phyloP scores from a whole-genome alignment of 2,113 vertebrate genomes.

The Sander lucioperca region DNA sequence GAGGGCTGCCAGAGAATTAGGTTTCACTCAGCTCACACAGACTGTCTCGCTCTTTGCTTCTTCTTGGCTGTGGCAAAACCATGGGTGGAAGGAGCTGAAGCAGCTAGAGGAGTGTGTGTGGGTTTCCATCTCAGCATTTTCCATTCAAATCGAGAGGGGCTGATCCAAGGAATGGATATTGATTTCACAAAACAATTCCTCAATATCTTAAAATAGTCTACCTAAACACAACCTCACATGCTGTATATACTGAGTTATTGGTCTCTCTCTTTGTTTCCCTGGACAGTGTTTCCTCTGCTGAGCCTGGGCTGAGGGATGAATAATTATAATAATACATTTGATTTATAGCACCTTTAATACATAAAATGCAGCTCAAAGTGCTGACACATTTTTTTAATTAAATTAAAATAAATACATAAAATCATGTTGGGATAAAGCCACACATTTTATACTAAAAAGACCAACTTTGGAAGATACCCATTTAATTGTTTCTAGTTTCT shows the following conservation, averaged over 20 bases:
- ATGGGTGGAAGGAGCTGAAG: conserved; percentile 31
- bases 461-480: neutral
- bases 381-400: no score
- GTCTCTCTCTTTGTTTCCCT: neutral
- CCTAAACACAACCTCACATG: neutral
- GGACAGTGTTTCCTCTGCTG: neutral
- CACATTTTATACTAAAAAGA: neutral
- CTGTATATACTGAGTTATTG: neutral
- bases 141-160: conserved; percentile 9
- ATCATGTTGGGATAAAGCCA: no score
- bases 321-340: no score
- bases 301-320: neutral
- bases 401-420: no score
- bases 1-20: conserved; percentile 59
- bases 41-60: conserved; percentile 38
- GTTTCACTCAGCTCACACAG: conserved; percentile 59
- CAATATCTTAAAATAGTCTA: conserved; percentile 18
- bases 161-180: conserved; percentile 6
- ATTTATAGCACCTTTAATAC: no score
- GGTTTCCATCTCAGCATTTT: conserved; percentile 45
- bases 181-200: conserved; percentile 8
- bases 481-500: neutral
- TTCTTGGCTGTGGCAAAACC: conserved; percentile 21
- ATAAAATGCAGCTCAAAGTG: no score
- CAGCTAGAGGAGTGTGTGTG: conserved; percentile 13